Conservation (phyloP, 2,113 vertebrate genomes). For the Sylvia atricapilla region DNA sequence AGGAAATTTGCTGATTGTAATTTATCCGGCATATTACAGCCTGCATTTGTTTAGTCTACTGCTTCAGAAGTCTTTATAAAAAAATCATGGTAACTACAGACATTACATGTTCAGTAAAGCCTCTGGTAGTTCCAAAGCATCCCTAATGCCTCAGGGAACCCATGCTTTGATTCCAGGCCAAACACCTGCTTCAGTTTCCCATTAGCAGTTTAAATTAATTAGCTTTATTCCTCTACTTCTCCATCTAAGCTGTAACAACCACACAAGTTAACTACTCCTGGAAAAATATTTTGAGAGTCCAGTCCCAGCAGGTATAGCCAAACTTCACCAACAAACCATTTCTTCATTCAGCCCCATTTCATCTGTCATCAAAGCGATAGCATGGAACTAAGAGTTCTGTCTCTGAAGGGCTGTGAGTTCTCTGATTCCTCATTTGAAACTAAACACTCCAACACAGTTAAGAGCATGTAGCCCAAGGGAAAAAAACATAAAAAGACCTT, state of each 20-base stretch:
- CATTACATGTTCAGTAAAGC: neutral
- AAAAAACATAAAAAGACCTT: neutral
- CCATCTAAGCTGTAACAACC: neutral
- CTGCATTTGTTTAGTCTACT: neutral
- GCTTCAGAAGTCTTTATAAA: neutral
- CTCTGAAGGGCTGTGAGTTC: neutral
- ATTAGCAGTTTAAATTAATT: neutral
- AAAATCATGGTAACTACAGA: neutral
- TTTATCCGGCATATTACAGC: neutral
- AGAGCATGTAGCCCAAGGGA: too few species aligned
- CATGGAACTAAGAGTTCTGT: rapidly evolving
- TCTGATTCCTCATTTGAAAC: neutral
- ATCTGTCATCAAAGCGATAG: neutral
- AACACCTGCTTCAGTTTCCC: neutral
- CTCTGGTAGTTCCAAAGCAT: rapidly evolving
- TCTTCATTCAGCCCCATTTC: neutral
- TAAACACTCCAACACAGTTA: neutral
- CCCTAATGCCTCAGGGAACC: neutral
- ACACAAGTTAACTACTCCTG: neutral
- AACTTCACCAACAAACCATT: neutral
- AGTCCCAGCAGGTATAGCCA: too few species aligned
- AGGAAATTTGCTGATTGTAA: rapidly evolving
- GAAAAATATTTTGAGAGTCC: neutral
- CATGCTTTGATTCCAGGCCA: neutral
- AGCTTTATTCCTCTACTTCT: neutral